phyloP scores from a whole-genome alignment of 2,113 vertebrate species.

The Paracanthobrama guichenoti region DNA sequence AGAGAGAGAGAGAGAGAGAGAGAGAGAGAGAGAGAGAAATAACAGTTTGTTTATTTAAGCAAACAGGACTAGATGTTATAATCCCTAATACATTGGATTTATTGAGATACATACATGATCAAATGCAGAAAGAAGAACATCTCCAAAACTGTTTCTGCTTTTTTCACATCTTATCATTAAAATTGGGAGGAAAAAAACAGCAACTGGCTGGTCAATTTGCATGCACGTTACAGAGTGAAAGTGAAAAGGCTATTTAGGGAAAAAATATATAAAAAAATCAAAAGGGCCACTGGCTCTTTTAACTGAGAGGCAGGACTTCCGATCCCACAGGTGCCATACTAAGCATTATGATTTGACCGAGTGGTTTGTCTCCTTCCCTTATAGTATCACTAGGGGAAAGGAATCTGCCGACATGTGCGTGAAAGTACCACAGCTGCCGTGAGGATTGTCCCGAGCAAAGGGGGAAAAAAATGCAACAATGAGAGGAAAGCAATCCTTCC shows the following conservation, averaged over 20 bases:
- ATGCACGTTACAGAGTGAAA: background rate
- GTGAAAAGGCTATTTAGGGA: background rate
- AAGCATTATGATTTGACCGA: background rate
- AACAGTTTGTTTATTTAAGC: no score
- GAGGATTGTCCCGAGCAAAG: background rate
- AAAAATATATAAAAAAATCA: background rate
- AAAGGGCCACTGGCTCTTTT: background rate
- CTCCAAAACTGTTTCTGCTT: no score
- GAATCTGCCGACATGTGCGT: background rate
- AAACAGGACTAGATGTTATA: no score
- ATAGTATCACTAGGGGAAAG: background rate
- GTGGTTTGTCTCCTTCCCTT: background rate
- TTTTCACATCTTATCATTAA: no score
- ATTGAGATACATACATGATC: no score
- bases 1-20: no score
- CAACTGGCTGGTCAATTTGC: no score
- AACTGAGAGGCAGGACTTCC: background rate
- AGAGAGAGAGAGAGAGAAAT: no score
- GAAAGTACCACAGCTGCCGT: conserved; percentile 17
- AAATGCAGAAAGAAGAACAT: no score
- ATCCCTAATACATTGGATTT: no score
- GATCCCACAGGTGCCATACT: background rate
- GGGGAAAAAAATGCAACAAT: background rate
- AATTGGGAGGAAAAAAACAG: background rate
- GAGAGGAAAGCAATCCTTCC: background rate